Base-by-base conservation (phyloP, 1,140 invertebrate species). In the Neodiprion lecontei region DNA sequence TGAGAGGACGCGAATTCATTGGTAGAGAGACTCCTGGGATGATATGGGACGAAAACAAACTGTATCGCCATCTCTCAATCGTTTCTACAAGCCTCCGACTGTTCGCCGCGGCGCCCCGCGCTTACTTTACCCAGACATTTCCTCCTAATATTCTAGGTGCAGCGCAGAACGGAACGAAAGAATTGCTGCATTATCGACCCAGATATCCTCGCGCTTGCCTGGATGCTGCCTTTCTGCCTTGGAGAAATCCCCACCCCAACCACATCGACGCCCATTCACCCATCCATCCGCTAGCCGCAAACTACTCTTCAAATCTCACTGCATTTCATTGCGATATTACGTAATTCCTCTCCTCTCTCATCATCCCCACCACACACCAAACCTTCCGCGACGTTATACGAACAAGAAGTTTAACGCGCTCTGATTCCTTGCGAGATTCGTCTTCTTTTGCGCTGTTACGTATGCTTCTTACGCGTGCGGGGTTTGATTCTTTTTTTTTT, bases 61-160 rank as follows among this genome's bases (percentile, higher is more conserved):
- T 66, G 74, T 66, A 66, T 78, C 80, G 80, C 80, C 80, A 81
- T 81, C 80, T 81, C 74, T 69, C 21, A 23, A 50, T 50, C 48
- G 70, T 48, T 17, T 17, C 70, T 17, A n/a, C 70, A 69, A 69
- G 11, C 67, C 3, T 47, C 11, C 14, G 11, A 21, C 14, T 17
- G 0, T 14, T 5, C 40, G 7, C 67, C 10, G 12, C 11, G 67
- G 0, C 10, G 10, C 40, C 4, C 7, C 21, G 67, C 17, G 7
- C 5, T 68, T 72, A 75, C 67, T 67, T 78, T 78, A 76, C 74
- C 61, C 69, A 23, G 66, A 5, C 53, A 69, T 68, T 49, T 65
- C 69, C 21, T 12, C 23, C 53, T 65, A 21, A 48, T 23, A 48
- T 75, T 9, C 50, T 40, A 12, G 72, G 73, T 75, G 71, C 65